phyloP scores from a whole-genome alignment of 2,888 invertebrate species.

The Ennomos fuscantarius region DNA sequence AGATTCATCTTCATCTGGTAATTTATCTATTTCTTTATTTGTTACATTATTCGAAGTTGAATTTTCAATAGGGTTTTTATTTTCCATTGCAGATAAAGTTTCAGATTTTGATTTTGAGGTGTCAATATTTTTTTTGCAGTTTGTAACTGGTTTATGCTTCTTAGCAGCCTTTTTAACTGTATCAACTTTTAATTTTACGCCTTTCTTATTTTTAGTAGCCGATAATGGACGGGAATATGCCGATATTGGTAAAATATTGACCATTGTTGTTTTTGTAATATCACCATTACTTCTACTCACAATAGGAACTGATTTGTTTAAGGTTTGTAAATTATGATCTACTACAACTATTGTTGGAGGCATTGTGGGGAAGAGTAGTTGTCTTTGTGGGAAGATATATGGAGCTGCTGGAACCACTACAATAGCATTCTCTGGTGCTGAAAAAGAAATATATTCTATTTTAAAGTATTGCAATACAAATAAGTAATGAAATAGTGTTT shows the following conservation, averaged over 20 bases:
- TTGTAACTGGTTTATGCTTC: conserved; percentile 44
- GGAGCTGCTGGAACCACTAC: conserved; percentile 76
- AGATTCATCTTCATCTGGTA: conserved; percentile 8
- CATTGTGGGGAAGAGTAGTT: conserved; percentile 68
- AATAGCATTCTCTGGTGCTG: conserved; percentile 72
- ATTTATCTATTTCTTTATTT: conserved; percentile 9
- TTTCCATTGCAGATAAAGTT: conserved; percentile 25
- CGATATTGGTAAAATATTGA: conserved; percentile 79
- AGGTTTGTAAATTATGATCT: conserved; percentile 66
- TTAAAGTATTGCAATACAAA: background rate
- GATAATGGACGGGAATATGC: conserved; percentile 78
- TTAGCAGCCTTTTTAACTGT: conserved; percentile 48
- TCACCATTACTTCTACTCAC: conserved; percentile 69
- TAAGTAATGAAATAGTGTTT: too few relatives aligned
- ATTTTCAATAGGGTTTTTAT: background rate
- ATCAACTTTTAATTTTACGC: conserved; percentile 56
- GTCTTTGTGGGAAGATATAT: conserved; percentile 77
- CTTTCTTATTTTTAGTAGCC: conserved; percentile 66
- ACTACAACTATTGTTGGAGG: conserved; percentile 74
- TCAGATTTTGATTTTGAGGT: conserved; percentile 29
- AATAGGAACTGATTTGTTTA: conserved; percentile 66
- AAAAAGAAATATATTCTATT: conserved; percentile 43
- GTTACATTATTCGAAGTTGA: conserved; percentile 6
- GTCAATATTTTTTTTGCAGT: conserved; percentile 38
- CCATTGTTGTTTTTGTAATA: conserved; percentile 80